phyloP scores from a whole-genome alignment of 2,797 vertebrate species.

The Artibeus jamaicensis region DNA sequence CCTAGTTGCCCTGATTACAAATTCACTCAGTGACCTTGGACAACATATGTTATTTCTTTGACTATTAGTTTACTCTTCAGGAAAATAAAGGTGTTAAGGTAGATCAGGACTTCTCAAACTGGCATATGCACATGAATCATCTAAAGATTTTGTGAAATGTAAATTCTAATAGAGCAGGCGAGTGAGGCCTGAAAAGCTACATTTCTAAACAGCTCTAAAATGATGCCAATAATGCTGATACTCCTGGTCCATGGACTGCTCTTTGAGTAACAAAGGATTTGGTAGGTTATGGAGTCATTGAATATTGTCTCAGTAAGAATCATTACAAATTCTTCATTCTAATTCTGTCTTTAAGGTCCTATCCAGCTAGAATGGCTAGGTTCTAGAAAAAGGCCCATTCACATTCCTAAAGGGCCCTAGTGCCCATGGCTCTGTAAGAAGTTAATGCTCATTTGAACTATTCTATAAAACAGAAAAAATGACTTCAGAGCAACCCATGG shows the following conservation, averaged over 20 bases:
- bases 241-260: not conserved
- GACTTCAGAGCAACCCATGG: not conserved
- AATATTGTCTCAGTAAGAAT: not conserved
- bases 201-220: not conserved
- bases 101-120: not conserved
- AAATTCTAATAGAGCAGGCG: not conserved
- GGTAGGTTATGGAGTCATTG: not conserved
- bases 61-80: slow-evolving; percentile 1
- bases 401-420: not conserved
- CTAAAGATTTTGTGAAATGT: not conserved
- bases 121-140: not conserved
- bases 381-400: not conserved
- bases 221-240: not conserved
- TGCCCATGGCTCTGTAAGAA: not conserved
- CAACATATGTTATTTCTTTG: not conserved
- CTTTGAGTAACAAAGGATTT: not conserved
- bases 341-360: not conserved
- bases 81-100: not conserved
- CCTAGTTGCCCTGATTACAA: not conserved
- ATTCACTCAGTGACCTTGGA: not conserved
- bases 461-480: slow-evolving; percentile 25
- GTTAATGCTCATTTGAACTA: not conserved
- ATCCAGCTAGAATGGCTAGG: not conserved
- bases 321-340: not conserved
- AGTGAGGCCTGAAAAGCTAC: not conserved